Conservation (phyloP, 2,888 invertebrate species). For the Tanaodytes sp. region DNA sequence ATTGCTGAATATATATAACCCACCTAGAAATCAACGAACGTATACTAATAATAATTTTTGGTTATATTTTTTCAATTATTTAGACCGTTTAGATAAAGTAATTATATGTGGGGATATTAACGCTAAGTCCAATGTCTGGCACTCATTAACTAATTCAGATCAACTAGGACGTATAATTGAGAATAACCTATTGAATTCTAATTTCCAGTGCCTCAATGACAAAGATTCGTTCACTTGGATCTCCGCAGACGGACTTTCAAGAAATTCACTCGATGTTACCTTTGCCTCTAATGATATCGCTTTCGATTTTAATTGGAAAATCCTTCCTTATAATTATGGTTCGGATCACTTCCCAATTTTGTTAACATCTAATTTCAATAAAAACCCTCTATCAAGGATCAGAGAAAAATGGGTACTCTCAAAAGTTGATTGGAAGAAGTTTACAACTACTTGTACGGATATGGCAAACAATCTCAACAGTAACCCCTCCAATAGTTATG, state of each 20-base stretch:
- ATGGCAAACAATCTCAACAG: too few relatives aligned
- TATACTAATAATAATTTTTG: conserved; percentile 1
- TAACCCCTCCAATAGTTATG: too few relatives aligned
- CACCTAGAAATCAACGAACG: background rate
- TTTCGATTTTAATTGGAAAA: conserved; percentile 1
- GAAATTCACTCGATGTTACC: background rate
- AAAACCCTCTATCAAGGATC: background rate
- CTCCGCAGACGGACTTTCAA: background rate
- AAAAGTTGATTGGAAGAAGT: conserved; percentile 2
- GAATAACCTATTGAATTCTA: background rate
- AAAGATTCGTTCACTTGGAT: background rate
- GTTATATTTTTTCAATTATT: conserved; percentile 5
- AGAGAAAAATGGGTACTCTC: background rate
- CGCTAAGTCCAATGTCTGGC: conserved; percentile 12
- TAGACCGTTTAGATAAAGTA: background rate
- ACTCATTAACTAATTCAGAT: background rate
- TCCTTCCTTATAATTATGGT: background rate
- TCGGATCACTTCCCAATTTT: conserved; percentile 14
- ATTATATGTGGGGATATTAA: conserved; percentile 12
- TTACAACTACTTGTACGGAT: background rate
- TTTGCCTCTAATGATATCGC: conserved; percentile 7
- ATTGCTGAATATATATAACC: background rate
- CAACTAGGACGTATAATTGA: conserved; percentile 4
- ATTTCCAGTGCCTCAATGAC: conserved; percentile 10
- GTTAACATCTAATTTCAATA: background rate